phyloP scores from a whole-genome alignment of 2,113 vertebrate species.

The Motacilla tschutschensis region DNA sequence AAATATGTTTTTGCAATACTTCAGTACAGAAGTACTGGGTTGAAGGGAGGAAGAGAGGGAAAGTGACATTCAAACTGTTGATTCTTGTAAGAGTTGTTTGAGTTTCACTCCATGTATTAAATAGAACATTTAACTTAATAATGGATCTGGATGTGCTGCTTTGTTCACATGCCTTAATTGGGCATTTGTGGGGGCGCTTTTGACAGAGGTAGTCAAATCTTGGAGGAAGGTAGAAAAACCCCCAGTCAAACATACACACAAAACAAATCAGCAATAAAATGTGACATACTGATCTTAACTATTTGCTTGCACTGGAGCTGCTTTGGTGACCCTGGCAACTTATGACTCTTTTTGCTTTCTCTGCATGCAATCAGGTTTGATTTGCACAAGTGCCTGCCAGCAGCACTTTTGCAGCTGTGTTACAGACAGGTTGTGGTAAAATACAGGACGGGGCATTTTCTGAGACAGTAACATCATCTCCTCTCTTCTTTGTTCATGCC shows the following conservation, averaged over 20 bases:
- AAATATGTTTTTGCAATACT: not conserved
- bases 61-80: not conserved
- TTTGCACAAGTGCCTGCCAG: not conserved
- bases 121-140: not conserved
- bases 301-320: not conserved
- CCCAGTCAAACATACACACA: not conserved
- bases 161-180: not conserved
- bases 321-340: not conserved
- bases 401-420: not conserved
- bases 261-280: not conserved
- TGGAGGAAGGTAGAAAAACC: rapidly evolving
- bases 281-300: not conserved
- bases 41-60: no score
- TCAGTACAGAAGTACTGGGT: not conserved
- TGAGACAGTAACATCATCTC: not conserved
- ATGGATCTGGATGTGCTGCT: not conserved
- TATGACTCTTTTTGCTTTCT: not conserved
- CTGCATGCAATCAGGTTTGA: not conserved
- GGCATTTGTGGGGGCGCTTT: not conserved
- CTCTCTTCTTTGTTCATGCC: not conserved
- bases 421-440: not conserved
- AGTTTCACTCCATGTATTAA: not conserved
- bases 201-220: not conserved
- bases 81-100: not conserved
- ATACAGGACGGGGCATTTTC: not conserved